Evolutionary conservation across 2,113 vertebrate genomes (phyloP), one percentile per base, ranked within the genome.

Genomic region (Conger conger): DNA sequence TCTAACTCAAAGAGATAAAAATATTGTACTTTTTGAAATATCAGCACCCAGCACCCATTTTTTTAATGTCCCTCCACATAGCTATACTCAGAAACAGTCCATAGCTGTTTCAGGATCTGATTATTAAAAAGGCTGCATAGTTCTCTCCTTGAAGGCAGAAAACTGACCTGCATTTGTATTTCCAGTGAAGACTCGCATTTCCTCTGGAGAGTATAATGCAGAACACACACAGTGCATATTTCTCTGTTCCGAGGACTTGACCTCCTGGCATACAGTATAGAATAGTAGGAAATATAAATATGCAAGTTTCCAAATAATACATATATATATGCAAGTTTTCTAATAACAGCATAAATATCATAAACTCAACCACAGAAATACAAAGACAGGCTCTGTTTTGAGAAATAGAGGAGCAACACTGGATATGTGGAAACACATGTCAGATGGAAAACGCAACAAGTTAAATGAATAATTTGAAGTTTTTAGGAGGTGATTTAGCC

Each of bases 1-100:
- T 95, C 93, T 93, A 92, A 83, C 87, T 87, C 88, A 87, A 87
- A 91, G 91, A 91, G 93, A 94, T 92, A 94, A 93, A 94, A 92
- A 87, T 91, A 91, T 93, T 91, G 90, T 92, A 89, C 92, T 93
- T 92, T 94, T 93, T 88, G 93, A 88, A 50, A 50, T 50, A 13
- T 1, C 45, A 50, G 6, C 93, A 94, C 93, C 94, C 88, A 90
- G 94, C 45, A 50, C 15, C 7, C 11, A 92, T 50, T 50, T 50
- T 50, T 93, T 93, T 93, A 79, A 90, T 84, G 81, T 84, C 86
- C 89, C 90, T 90, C 86, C 91, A 89, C 88, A 93, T 92, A 92
- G 84, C 90, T 87, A 77, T 89, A 90, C 92, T 91, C 91, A 94
- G 92, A 94, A 93, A 73, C 91, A 91, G 92, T 89, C 86, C 91